Conservation (phyloP, 2,888 invertebrate species). For the Eulithis prunata region DNA sequence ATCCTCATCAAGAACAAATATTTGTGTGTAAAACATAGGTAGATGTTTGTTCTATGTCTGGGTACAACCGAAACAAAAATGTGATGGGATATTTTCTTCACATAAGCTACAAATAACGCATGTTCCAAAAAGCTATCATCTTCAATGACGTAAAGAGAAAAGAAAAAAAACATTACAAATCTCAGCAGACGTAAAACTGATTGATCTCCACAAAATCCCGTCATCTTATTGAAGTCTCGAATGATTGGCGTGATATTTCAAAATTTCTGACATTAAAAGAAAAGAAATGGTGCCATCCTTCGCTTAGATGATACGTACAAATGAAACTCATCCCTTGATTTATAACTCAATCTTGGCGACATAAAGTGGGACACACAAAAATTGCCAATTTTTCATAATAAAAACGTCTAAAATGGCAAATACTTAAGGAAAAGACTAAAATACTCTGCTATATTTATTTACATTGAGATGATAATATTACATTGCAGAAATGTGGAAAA, state of each 20-base stretch:
- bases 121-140: not conserved
- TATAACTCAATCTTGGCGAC: conserved; percentile 78
- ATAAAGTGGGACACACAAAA: conserved; percentile 77
- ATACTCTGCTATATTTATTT: too few species aligned
- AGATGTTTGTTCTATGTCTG: too few species aligned
- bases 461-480: too few species aligned
- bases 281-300: conserved; percentile 66
- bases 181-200: conserved; percentile 32
- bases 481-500: too few species aligned
- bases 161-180: conserved; percentile 21
- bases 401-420: conserved; percentile 57
- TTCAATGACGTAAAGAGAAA: conserved; percentile 5
- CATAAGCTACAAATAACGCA: too few species aligned
- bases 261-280: conserved; percentile 49
- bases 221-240: conserved; percentile 40
- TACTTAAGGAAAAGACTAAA: conserved; percentile 43
- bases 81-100: too few species aligned
- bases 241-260: conserved; percentile 46
- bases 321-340: conserved; percentile 72
- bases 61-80: too few species aligned
- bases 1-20: too few species aligned
- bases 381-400: conserved; percentile 82
- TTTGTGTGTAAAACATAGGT: too few species aligned
- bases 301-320: conserved; percentile 70
- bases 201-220: conserved; percentile 37